Base-by-base conservation (phyloP, 2,888 invertebrate genomes). In the Ichneumon xanthorius region DNA sequence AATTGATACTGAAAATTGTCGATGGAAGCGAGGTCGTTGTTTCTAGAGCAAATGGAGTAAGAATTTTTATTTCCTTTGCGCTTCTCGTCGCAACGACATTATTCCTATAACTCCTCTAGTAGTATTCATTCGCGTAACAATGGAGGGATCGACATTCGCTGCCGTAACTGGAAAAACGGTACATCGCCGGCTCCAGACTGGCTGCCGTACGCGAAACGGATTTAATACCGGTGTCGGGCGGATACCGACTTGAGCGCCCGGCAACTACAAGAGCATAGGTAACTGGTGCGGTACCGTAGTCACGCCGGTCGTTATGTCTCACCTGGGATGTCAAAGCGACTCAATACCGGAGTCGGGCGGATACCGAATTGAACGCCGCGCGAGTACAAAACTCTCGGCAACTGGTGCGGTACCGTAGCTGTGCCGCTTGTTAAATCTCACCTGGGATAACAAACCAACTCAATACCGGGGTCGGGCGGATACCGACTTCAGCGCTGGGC, bases 211-310 rank as follows among this genome's bases (percentile, higher is more conserved):
- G 45, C 16, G 45, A 48, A 16, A 48, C 45, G 14, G 45, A 48
- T 4, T 48, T 16, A 48, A 16, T 4, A 40, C 5, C 40, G 11
- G 11, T 11, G 40, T 40, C 11, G 11, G 40, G 11, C 40, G 40
- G 40, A 11, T 11, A 48, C 45, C 45, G 45, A 16, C 40, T 40
- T 3, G 2, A 40, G 11, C 9, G 11, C 40, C 11, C 0, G 11
- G 37, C 1, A 0, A 7, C 0, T 37, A 9, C 37, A 37, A 37
- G 9, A 37, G 0, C 1, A 0, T 37, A 0, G 0, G 37, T 0
- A 9, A 37, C 37, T 37, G 7, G 37, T 37, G 7, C 37, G 9
- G 9, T 9, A 6, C 37, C 9, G 37, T 37, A 7, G 37, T 1
- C 9, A 1, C 6, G 37, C 9, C 37, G 37, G 2, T 7, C 0